Evolutionary conservation across 2,113 vertebrate species (phyloP).

Genomic region (Podarcis cretensis): DNA sequence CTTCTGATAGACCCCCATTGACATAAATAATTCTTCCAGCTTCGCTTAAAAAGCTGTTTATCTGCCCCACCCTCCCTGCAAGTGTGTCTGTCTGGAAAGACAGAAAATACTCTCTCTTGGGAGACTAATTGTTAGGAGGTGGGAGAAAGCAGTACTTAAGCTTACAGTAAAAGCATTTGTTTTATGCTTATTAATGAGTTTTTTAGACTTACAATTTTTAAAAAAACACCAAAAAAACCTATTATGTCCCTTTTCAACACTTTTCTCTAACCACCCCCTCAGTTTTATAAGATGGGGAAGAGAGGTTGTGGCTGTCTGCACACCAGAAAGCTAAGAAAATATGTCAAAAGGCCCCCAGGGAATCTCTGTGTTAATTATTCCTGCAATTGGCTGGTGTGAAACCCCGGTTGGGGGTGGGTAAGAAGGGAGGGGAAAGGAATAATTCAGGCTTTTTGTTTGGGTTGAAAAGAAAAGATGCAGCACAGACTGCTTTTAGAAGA

Average conservation of each 20-base stretch:
- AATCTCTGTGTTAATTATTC: constrained; percentile 59
- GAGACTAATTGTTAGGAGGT: constrained; percentile 37
- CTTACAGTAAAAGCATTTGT: constrained; percentile 46
- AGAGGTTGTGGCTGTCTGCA: constrained; percentile 58
- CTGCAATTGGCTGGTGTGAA: constrained; percentile 61
- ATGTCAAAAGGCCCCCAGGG: constrained; percentile 65
- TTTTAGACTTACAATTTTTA: constrained; percentile 25
- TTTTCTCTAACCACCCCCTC: neutral
- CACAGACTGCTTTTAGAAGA: neutral
- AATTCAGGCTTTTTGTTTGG: constrained; percentile 50
- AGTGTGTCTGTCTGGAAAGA: constrained; percentile 25
- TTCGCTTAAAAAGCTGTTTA: constrained; percentile 49
- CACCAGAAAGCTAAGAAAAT: constrained; percentile 62
- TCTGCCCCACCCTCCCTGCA: constrained; percentile 9
- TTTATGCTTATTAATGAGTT: constrained; percentile 68
- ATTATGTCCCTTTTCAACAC: constrained; percentile 42
- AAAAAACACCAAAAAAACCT: constrained; percentile 18
- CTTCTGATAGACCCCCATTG: neutral
- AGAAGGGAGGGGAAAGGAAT: constrained; percentile 36
- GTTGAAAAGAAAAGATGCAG: constrained; percentile 37
- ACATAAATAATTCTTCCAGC: constrained; percentile 34
- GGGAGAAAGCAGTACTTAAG: neutral
- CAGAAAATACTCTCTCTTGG: constrained; percentile 33
- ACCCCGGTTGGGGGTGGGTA: constrained; percentile 42
- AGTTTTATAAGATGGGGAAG: constrained; percentile 59